Evolutionary conservation across 2,888 invertebrate genomes (phyloP).

Genomic region (Diploptera punctata): DNA sequence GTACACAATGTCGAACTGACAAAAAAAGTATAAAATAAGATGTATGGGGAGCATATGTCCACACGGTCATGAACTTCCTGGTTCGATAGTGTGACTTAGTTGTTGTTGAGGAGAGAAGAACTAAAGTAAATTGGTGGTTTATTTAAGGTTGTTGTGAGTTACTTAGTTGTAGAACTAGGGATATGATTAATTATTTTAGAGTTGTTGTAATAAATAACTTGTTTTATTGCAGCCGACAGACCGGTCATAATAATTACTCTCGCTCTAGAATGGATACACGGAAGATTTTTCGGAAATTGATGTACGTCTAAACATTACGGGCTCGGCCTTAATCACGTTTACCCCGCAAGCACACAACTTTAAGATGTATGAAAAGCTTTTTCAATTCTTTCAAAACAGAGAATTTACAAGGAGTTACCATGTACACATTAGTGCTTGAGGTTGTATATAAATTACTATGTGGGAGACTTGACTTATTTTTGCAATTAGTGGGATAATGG

Average conservation of each 20-base stretch:
- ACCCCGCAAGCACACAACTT: background rate
- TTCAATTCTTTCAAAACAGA: background rate
- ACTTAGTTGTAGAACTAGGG: too few species aligned
- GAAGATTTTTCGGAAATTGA: conserved; percentile 14
- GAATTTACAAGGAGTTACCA: background rate
- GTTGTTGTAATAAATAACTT: background rate
- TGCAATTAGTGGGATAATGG: conserved; percentile 3
- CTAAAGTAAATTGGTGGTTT: too few species aligned
- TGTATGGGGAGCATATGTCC: too few species aligned
- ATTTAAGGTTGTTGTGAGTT: too few species aligned
- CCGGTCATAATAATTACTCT: background rate
- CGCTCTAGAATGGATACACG: conserved; percentile 7
- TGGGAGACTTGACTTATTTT: background rate
- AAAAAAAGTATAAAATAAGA: too few species aligned
- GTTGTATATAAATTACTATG: background rate
- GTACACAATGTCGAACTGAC: too few species aligned
- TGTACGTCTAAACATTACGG: conserved; percentile 11
- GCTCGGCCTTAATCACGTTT: conserved; percentile 1
- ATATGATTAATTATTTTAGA: background rate
- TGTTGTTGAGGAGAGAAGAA: too few species aligned
- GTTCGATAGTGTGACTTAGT: too few species aligned
- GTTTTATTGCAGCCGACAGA: conserved; percentile 6
- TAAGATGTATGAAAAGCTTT: background rate
- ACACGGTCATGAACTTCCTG: too few species aligned
- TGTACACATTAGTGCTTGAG: background rate